Conservation (phyloP, 2,797 vertebrate species). For the Urocyon cinereoargenteus region DNA sequence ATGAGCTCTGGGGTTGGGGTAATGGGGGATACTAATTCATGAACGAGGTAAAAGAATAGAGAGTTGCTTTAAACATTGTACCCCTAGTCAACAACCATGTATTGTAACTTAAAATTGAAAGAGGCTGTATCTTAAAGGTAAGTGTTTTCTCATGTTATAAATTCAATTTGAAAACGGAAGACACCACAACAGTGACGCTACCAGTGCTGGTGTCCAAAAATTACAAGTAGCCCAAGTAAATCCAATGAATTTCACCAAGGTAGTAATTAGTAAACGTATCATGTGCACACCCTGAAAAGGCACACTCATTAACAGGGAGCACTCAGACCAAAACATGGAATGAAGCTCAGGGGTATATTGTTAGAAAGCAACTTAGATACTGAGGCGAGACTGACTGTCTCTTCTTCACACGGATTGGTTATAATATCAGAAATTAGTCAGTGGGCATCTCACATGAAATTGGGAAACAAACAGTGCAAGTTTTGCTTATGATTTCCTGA, state of each 20-base stretch:
- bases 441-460: not conserved
- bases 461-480: no score
- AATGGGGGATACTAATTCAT: no score
- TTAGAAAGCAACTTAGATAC: not conserved
- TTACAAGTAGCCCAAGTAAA: not conserved
- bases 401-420: not conserved
- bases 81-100: not conserved
- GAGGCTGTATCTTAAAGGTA: no score
- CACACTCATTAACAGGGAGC: not conserved
- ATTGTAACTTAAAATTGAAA: not conserved
- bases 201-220: not conserved
- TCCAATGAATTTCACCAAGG: no score
- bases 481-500: no score
- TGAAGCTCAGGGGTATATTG: not conserved
- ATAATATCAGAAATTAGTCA: not conserved
- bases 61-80: not conserved
- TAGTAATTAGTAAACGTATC: no score
- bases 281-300: no score
- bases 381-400: not conserved
- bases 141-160: no score
- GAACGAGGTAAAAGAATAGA: no score
- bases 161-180: not conserved
- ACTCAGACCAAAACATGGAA: not conserved
- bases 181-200: not conserved
- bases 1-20: no score